Conservation (phyloP, 2,888 invertebrate genomes). For the Sarcophaga carnaria region DNA sequence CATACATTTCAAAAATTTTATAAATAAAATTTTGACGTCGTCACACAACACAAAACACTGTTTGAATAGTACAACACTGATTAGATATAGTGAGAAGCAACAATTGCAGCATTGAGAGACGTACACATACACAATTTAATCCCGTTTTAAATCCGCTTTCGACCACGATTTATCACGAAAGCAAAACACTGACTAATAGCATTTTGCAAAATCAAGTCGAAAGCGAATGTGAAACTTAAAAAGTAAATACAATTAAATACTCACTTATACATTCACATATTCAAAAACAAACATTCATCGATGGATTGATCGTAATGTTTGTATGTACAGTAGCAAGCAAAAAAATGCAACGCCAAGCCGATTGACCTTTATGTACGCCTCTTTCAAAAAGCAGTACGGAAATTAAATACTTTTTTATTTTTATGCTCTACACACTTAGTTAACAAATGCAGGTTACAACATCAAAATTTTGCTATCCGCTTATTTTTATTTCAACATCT, state of each 20-base stretch:
- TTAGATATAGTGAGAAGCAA: too few species aligned
- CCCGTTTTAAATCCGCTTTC: conserved; percentile 55
- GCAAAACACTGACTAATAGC: conserved; percentile 59
- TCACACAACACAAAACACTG: conserved; percentile 18
- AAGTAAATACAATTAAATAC: background rate
- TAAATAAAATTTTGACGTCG: background rate
- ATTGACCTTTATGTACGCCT: too few species aligned
- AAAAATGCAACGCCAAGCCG: too few species aligned
- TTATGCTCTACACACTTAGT: too few species aligned
- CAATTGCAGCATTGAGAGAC: too few species aligned
- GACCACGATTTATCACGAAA: conserved; percentile 58
- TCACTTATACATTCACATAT: conserved; percentile 13
- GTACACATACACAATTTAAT: conserved; percentile 30
- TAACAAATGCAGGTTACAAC: too few species aligned
- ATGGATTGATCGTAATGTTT: background rate
- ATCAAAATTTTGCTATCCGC: too few species aligned
- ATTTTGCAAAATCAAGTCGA: conserved; percentile 43
- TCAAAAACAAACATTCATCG: background rate
- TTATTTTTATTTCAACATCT: too few species aligned
- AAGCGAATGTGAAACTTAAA: conserved; percentile 37
- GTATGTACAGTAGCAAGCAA: too few species aligned
- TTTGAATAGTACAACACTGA: background rate
- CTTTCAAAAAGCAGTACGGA: too few species aligned
- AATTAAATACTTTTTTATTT: too few species aligned
- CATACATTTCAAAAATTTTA: too few species aligned